Conservation (phyloP, 1,140 invertebrate species). For the Caenorhabditis elegans region DNA sequence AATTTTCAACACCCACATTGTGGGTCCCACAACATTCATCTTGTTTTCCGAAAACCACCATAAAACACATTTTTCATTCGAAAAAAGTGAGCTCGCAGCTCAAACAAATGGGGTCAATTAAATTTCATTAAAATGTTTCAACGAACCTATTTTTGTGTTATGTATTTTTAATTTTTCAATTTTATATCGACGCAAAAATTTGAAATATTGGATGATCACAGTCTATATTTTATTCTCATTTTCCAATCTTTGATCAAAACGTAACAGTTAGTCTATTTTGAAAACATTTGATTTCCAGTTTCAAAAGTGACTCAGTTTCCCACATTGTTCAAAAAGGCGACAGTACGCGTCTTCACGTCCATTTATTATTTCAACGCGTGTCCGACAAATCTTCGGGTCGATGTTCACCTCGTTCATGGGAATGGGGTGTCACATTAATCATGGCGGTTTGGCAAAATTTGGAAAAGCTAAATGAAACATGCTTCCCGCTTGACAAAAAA, state of each 20-base stretch:
- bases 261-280: too few relatives aligned
- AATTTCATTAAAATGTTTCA: too few relatives aligned
- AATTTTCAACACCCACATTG: too few relatives aligned
- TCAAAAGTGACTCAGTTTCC: slow-evolving; percentile 12
- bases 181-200: background rate
- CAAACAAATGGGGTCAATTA: too few relatives aligned
- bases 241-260: too few relatives aligned
- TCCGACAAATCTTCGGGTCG: background rate
- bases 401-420: background rate
- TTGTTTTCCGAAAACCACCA: too few relatives aligned
- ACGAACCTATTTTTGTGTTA: too few relatives aligned
- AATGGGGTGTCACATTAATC: background rate
- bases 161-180: background rate
- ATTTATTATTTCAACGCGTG: slow-evolving; percentile 30
- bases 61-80: too few relatives aligned
- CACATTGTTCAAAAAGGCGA: slow-evolving; percentile 11
- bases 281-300: too few relatives aligned
- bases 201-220: background rate
- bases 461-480: background rate
- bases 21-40: too few relatives aligned
- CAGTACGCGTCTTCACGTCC: background rate
- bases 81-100: too few relatives aligned
- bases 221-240: too few relatives aligned
- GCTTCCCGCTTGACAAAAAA: background rate
- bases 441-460: background rate